Percentiles rank a stretch among this genome's conserved stretches.
Evolutionary conservation across 2,113 vertebrate genomes (phyloP).

Genomic region (Coryphaenoides rupestris): DNA sequence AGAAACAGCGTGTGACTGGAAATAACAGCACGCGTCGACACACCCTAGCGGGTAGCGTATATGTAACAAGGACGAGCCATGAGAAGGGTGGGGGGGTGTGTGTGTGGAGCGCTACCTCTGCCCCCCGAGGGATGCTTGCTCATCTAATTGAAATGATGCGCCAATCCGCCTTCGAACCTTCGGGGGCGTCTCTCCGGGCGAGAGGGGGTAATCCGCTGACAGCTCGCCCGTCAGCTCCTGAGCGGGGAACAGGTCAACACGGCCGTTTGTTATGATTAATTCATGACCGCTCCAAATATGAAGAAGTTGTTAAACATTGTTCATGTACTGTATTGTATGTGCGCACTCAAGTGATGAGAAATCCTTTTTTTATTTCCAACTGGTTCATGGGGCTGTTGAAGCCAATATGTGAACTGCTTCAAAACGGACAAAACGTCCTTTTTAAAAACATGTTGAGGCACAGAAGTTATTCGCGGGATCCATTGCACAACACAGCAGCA

Average conservation of each 20-base stretch:
- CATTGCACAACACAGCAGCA: constrained; percentile 60
- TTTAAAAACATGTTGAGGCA: constrained; percentile 60
- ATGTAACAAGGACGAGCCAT: too few relatives aligned
- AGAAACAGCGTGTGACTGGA: too few relatives aligned
- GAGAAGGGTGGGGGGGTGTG: too few relatives aligned
- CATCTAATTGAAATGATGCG: constrained; percentile 84
- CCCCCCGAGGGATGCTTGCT: constrained; percentile 67
- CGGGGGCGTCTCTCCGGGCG: constrained; percentile 81
- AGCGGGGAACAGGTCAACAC: constrained; percentile 21
- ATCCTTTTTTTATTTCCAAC: too few relatives aligned
- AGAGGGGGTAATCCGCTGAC: constrained; percentile 82
- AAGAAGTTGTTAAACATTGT: too few relatives aligned
- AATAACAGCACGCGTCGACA: too few relatives aligned
- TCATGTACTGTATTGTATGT: too few relatives aligned
- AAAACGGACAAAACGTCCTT: constrained; percentile 3
- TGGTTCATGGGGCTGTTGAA: too few relatives aligned
- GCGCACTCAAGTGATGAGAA: too few relatives aligned
- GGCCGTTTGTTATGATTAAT: not conserved
- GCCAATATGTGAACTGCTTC: not conserved
- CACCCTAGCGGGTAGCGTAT: too few relatives aligned
- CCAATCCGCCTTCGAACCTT: constrained; percentile 82
- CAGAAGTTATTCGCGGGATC: constrained; percentile 31
- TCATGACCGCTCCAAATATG: too few relatives aligned
- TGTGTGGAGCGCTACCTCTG: constrained; percentile 71
- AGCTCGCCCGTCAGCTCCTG: constrained; percentile 87